Conservation (phyloP, 2,888 invertebrate species). For the Nomada hirtipes region DNA sequence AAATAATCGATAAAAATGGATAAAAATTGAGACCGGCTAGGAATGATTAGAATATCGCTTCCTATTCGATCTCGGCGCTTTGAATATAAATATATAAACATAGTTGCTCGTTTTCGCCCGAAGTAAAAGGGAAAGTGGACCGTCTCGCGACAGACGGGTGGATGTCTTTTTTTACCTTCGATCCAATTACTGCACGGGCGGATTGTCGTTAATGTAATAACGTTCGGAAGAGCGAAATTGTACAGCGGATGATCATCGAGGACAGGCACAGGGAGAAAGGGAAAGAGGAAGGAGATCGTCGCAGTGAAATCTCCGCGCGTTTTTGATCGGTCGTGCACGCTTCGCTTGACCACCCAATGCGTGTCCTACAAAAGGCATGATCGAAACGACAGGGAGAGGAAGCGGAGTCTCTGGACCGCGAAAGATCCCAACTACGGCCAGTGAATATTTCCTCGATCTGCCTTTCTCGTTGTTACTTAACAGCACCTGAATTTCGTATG, state of each 20-base stretch:
- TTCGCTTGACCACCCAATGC: constrained; percentile 65
- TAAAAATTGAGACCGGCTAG: neutral
- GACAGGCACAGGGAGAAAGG: constrained; percentile 8
- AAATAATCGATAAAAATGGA: too few relatives aligned
- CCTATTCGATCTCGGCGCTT: neutral
- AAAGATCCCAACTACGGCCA: neutral
- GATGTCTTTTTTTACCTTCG: constrained; percentile 20
- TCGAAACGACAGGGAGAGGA: constrained; percentile 59
- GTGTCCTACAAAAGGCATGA: constrained; percentile 64
- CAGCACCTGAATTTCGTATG: neutral
- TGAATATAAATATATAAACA: neutral
- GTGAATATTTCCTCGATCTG: neutral
- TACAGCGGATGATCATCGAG: constrained; percentile 41
- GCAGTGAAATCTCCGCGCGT: constrained; percentile 64
- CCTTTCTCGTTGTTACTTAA: constrained; percentile 13
- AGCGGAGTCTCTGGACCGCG: constrained; percentile 6
- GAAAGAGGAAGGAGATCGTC: constrained; percentile 1
- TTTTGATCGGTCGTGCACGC: constrained; percentile 62
- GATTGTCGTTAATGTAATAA: constrained; percentile 55
- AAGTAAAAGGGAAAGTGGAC: constrained; percentile 53
- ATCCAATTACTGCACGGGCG: constrained; percentile 41
- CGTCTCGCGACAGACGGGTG: constrained; percentile 16
- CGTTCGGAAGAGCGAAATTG: constrained; percentile 42
- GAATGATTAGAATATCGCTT: neutral
- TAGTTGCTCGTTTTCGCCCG: neutral